A percentile compares a stretch with the other conserved stretches of the same genome.
Evolutionary conservation across 1,140 invertebrate genomes (phyloP).

Genomic region (Yoshiicerus persimilis): DNA sequence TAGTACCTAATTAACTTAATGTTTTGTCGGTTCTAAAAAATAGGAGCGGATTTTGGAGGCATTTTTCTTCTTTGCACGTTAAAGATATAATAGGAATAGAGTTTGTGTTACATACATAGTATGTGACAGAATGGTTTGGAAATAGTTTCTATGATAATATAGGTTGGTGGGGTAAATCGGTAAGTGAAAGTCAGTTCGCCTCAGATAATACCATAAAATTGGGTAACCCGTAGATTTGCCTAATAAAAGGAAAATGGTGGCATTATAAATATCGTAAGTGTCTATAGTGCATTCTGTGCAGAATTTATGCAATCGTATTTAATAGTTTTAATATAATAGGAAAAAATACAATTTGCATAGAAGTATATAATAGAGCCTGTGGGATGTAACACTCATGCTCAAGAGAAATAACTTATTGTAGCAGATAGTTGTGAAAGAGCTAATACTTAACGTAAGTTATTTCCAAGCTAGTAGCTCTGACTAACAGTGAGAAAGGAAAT

Average conservation of each 20-base stretch:
- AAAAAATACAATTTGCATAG: background rate
- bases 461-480: background rate
- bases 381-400: background rate
- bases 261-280: background rate
- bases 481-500: background rate
- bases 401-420: background rate
- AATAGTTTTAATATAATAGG: background rate
- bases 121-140: no score
- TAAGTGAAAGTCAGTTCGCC: background rate
- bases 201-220: background rate
- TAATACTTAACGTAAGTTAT: background rate
- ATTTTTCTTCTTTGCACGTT: background rate
- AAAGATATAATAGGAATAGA: background rate
- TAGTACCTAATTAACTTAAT: background rate
- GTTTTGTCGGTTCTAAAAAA: background rate
- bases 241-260: background rate
- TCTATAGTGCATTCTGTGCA: background rate
- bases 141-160: background rate
- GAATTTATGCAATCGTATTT: background rate
- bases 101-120: background rate
- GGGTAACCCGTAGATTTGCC: background rate
- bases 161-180: background rate
- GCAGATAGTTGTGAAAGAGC: background rate
- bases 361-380: background rate
- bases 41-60: background rate